Conservation (phyloP, 2,888 invertebrate species). For the Osedax fenrisi region DNA sequence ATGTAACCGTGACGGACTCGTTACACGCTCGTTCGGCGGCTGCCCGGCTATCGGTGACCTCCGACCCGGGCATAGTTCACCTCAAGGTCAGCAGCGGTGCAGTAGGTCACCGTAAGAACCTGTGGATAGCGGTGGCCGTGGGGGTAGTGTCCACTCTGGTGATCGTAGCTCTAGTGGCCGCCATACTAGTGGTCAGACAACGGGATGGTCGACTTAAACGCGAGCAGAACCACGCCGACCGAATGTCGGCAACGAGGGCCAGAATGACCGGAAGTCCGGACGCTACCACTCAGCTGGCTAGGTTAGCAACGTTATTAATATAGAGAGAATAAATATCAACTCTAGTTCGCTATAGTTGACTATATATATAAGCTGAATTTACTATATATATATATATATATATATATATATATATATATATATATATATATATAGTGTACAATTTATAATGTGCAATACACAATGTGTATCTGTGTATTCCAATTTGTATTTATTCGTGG, state of each 20-base stretch:
- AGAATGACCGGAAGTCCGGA: no score
- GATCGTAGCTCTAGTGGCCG: not conserved
- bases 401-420: no score
- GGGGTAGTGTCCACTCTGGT: not conserved
- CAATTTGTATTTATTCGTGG: not conserved
- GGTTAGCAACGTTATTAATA: no score
- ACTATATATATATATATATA: no score
- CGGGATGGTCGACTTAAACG: no score
- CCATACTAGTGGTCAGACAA: not conserved
- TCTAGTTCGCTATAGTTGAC: no score
- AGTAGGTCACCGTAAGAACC: not conserved
- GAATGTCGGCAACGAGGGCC: no score
- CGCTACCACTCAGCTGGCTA: no score
- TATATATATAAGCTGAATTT: no score
- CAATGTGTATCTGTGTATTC: not conserved
- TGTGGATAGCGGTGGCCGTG: not conserved
- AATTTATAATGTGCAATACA: not conserved
- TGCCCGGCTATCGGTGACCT: not conserved
- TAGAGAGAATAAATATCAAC: no score
- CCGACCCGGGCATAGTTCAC: not conserved
- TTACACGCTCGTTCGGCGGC: not conserved
- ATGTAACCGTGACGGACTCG: not conserved
- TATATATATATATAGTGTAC: no score
- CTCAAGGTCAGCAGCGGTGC: not conserved
- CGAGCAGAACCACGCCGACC: no score